phyloP scores from a whole-genome alignment of 2,888 invertebrate species.

The Polymixis flavicincta region DNA sequence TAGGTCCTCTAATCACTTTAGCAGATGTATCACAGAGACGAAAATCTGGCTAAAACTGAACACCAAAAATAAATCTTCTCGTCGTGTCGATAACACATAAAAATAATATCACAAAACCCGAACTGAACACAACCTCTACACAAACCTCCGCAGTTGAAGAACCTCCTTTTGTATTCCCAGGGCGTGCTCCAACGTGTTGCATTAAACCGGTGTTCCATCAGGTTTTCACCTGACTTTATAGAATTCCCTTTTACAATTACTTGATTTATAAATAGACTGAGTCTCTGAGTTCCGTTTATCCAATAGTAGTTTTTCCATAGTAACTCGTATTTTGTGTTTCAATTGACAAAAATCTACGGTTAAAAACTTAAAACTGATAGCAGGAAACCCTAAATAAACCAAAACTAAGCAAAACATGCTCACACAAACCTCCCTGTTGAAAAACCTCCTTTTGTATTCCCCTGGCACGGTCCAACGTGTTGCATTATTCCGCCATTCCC shows the following conservation, averaged over 20 bases:
- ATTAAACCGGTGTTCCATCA: slow-evolving; percentile 24
- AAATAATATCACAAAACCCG: neutral
- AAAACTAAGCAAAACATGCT: neutral
- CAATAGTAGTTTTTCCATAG: too few species aligned
- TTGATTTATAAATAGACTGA: too few species aligned
- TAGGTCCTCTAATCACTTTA: neutral
- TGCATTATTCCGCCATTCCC: slow-evolving; percentile 65
- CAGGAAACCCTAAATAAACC: neutral
- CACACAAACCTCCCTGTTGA: slow-evolving; percentile 27
- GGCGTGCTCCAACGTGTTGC: slow-evolving; percentile 58
- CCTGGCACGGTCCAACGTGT: slow-evolving; percentile 54
- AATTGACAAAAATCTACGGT: too few species aligned
- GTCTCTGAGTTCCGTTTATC: too few species aligned
- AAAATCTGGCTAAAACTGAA: neutral
- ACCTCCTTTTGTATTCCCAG: slow-evolving; percentile 53
- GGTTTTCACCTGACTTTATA: too few species aligned
- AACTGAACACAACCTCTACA: neutral
- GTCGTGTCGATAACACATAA: neutral
- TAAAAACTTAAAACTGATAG: too few species aligned
- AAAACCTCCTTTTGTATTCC: slow-evolving; percentile 57
- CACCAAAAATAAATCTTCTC: neutral
- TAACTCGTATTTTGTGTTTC: too few species aligned
- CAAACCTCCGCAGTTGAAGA: slow-evolving; percentile 34
- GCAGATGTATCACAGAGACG: neutral
- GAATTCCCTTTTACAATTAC: too few species aligned